phyloP scores from a whole-genome alignment of 2,797 vertebrate genomes.

The Anomalospiza imberbis region DNA sequence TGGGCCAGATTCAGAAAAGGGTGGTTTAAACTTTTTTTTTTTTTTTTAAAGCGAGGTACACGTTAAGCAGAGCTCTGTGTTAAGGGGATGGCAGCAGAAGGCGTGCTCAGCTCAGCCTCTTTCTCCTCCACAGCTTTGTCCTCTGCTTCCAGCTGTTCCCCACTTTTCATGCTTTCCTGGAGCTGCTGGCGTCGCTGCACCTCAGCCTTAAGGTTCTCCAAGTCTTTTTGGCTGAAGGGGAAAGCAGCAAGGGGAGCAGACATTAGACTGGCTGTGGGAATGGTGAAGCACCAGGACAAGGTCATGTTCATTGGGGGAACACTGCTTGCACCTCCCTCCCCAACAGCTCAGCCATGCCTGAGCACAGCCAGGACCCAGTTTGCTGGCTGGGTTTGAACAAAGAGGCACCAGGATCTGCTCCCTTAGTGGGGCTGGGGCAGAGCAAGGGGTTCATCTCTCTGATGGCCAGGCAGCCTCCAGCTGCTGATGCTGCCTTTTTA shows the following conservation, averaged over 20 bases:
- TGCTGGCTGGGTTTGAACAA: background rate
- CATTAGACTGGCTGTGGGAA: background rate
- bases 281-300: background rate
- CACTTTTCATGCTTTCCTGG: slow-evolving; percentile 84
- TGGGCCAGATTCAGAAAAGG: slow-evolving; percentile 62
- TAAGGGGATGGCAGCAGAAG: slow-evolving; percentile 52
- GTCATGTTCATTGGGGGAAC: rapidly evolving
- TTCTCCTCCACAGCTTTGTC: slow-evolving; percentile 36
- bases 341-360: background rate
- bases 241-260: background rate
- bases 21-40: slow-evolving; percentile 45
- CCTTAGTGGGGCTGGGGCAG: background rate
- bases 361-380: background rate
- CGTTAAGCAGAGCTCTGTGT: slow-evolving; percentile 56
- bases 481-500: background rate
- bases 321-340: background rate
- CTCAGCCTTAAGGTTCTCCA: slow-evolving; percentile 97
- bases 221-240: slow-evolving; percentile 89
- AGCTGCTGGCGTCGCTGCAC: slow-evolving; percentile 94
- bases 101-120: slow-evolving; percentile 29
- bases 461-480: background rate
- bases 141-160: slow-evolving; percentile 74
- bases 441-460: background rate
- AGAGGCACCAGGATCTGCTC: background rate
- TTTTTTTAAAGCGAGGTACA: slow-evolving; percentile 59